Conservation (phyloP, 2,797 vertebrate genomes). For the Peromyscus melanophrys region DNA sequence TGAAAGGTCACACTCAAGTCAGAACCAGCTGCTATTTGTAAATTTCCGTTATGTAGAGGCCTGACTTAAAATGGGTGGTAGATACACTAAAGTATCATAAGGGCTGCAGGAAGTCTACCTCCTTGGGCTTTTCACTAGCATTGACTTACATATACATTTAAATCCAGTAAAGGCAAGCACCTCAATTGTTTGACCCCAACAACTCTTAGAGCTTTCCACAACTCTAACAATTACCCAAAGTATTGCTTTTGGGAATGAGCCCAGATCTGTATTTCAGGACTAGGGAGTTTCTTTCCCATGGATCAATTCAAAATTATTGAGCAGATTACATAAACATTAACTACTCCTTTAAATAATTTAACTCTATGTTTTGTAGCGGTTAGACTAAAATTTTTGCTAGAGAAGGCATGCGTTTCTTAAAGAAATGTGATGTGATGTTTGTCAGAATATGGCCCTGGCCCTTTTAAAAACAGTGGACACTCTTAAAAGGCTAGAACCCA, state of each 20-base stretch:
- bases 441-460: neutral
- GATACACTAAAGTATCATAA: neutral
- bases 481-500: neutral
- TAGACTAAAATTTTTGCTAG: neutral
- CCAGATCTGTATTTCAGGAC: neutral
- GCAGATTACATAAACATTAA: neutral
- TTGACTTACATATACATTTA: neutral
- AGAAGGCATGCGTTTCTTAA: neutral
- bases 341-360: neutral
- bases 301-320: neutral
- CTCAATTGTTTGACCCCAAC: neutral
- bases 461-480: neutral
- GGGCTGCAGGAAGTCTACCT: fast-evolving
- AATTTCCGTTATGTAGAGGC: neutral
- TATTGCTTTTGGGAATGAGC: neutral
- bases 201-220: no score
- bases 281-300: neutral
- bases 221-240: neutral
- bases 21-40: neutral
- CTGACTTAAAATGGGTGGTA: neutral
- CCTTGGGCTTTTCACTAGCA: neutral
- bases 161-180: neutral
- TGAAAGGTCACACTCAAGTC: neutral
- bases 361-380: neutral
- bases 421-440: neutral